Evolutionary conservation across 2,113 vertebrate species (phyloP), one percentile per base, ranked within the genome.

Genomic region (Mungos mungo): DNA sequence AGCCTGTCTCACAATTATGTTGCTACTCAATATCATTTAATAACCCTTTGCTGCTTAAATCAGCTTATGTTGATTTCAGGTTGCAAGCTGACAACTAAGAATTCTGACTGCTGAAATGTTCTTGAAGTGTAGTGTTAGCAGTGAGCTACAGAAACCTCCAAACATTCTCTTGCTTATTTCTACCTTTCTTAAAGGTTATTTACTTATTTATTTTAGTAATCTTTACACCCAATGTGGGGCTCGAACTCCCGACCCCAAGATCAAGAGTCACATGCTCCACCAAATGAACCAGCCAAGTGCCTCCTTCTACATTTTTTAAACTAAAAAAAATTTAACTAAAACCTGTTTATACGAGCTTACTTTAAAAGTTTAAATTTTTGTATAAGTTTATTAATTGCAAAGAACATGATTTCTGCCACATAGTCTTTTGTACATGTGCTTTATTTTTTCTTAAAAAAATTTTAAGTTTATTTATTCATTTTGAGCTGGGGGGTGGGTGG

Each of bases 61-160:
- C 63, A 89, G 27, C 52, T 95, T n/a, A 88, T 35, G 27, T 71
- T 88, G 18, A 57, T 54, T 95, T 79, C 60, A 65, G 41, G 33
- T 77, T 80, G 81, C 74, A 88, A 60, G 15, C 29, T 93, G 23
- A 15, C 35, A 74, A 66, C 79, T 50, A 77, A 86, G 41, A 92
- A 88, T 88, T 91, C 33, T 79, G 23, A 71, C 31, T 83, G 18
- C 68, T 77, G 60, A 96, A 87, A 38, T 65, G 11, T 95, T 93
- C 74, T 90, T 27, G 35, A 80, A 88, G 27, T 31, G 4, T 29
- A 66, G 2, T 77, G 69, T 90, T 90, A 86, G 35, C 35, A 80
- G 31, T 95, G 65, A 63, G 31, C 54, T 68, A 38, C 68, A 76
- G 15, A 60, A 21, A 69, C 87, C 41, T 66, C 71, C 66, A 72